Evolutionary conservation across 2,113 vertebrate species (phyloP).

Genomic region (Murina feae): DNA sequence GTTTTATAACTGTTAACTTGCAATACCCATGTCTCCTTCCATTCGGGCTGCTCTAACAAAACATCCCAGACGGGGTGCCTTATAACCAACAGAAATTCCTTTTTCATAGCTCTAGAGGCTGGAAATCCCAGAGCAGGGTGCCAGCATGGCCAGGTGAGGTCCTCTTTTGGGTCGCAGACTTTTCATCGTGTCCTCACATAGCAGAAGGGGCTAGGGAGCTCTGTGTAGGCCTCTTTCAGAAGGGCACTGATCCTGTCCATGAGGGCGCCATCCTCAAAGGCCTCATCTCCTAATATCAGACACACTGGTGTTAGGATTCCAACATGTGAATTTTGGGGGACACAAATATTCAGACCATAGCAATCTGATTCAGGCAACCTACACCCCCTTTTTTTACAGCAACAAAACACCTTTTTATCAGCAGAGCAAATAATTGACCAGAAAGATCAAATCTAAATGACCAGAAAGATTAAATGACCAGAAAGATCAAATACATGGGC

Average conservation of each 20-base stretch:
- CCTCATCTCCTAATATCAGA: neutral
- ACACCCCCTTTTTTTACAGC: no score
- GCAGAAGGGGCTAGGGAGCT: neutral
- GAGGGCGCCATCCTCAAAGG: neutral
- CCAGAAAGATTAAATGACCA: neutral
- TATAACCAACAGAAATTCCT: neutral
- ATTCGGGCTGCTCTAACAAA: neutral
- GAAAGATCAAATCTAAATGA: slow-evolving; percentile 14
- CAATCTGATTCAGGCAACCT: no score
- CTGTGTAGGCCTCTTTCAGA: neutral
- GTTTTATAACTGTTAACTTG: slow-evolving; percentile 14
- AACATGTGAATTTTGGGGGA: neutral
- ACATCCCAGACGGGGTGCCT: neutral
- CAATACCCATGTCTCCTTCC: neutral
- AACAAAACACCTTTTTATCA: no score
- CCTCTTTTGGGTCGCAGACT: neutral
- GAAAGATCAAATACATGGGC: neutral
- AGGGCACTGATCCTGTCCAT: neutral
- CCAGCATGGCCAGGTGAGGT: neutral
- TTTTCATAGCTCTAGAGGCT: neutral
- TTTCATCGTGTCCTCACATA: neutral
- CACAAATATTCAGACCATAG: neutral
- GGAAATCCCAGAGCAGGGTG: neutral
- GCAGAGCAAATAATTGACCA: no score
- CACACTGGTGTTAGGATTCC: neutral